A percentile compares a stretch with the other conserved stretches of the same genome.
Conservation (phyloP, 2,797 vertebrate genomes). For the Periparus ater region DNA sequence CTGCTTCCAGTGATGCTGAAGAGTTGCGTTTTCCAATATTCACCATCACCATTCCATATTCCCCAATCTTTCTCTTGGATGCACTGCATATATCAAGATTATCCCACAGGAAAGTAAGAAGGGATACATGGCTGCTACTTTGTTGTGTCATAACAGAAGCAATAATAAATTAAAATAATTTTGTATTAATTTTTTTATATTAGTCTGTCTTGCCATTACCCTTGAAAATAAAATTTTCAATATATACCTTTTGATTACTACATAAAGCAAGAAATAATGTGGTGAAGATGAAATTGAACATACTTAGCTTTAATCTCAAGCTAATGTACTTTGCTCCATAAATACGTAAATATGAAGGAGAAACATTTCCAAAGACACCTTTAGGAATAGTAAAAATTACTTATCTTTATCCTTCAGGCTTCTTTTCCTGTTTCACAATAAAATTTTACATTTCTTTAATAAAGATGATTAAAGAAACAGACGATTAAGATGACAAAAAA, state of each 20-base stretch:
- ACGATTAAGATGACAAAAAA: background rate
- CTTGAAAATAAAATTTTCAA: background rate
- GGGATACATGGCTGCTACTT: background rate
- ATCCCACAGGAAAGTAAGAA: background rate
- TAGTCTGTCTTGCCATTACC: background rate
- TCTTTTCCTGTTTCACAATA: background rate
- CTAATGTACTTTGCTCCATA: background rate
- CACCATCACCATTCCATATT: no score
- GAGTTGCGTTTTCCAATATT: background rate
- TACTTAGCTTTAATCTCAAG: background rate
- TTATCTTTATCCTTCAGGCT: background rate
- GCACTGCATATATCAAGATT: background rate
- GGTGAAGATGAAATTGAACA: background rate
- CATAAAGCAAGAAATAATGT: background rate
- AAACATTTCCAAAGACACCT: background rate
- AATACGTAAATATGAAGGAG: background rate
- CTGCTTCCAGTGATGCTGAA: background rate
- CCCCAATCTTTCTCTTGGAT: background rate
- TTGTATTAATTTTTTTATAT: background rate
- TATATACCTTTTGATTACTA: background rate
- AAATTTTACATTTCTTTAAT: constrained; percentile 3
- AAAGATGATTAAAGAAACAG: background rate
- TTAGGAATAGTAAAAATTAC: background rate
- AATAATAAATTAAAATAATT: background rate
- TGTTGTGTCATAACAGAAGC: background rate